Conservation (phyloP, 2,888 invertebrate genomes). For the Oxytorus armatus region DNA sequence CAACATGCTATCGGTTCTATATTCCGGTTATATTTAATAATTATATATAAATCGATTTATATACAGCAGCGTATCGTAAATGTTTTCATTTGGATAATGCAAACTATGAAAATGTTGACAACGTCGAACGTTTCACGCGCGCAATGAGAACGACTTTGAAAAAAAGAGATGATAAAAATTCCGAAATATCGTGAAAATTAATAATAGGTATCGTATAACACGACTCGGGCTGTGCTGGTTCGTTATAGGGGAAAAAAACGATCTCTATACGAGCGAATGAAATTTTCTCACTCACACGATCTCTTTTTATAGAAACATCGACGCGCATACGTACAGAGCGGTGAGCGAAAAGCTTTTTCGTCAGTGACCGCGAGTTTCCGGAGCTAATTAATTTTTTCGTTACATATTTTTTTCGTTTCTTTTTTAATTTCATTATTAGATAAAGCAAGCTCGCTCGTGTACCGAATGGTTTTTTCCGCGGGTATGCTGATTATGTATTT, state of each 20-base stretch:
- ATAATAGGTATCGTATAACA: slow-evolving; percentile 23
- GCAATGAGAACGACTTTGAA: too few relatives aligned
- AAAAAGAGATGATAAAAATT: slow-evolving; percentile 1
- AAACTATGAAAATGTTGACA: too few relatives aligned
- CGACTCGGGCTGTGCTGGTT: slow-evolving; percentile 33
- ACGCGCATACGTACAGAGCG: slow-evolving; percentile 4
- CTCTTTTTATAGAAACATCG: slow-evolving; percentile 36
- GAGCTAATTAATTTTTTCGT: slow-evolving; percentile 65
- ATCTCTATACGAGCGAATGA: slow-evolving; percentile 19
- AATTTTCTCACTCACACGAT: slow-evolving; percentile 34
- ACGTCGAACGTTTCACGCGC: too few relatives aligned
- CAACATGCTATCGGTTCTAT: too few relatives aligned
- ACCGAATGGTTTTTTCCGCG: neutral
- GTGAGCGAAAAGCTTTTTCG: slow-evolving; percentile 50
- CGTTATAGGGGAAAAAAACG: slow-evolving; percentile 38
- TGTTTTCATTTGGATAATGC: too few relatives aligned
- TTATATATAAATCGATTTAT: too few relatives aligned
- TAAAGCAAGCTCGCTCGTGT: slow-evolving; percentile 3
- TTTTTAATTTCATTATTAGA: slow-evolving; percentile 45
- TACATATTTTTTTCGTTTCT: slow-evolving; percentile 20
- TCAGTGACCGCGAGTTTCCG: slow-evolving; percentile 43
- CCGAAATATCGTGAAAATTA: slow-evolving; percentile 25
- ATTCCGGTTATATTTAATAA: too few relatives aligned
- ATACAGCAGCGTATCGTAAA: too few relatives aligned
- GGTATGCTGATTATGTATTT: slow-evolving; percentile 60